Evolutionary conservation across 1,140 invertebrate species (phyloP), one percentile per base, ranked within the genome.

Genomic region (Neomicropteryx cornuta): DNA sequence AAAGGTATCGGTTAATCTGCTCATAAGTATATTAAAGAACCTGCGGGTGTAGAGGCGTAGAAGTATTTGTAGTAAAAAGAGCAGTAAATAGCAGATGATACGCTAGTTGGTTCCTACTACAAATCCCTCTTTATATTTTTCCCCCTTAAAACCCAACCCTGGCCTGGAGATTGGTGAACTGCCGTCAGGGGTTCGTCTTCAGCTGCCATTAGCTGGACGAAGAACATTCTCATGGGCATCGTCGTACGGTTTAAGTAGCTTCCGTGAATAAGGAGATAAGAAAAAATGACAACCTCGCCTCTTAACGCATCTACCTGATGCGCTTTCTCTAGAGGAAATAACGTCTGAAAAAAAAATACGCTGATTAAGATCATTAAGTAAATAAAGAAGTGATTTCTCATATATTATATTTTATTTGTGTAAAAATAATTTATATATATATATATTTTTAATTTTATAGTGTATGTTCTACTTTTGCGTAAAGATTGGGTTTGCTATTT

Each of bases 201-300:
- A 0, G 71, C 74, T 2, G 62, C 57, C 35, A 57, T 56, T 8
- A 74, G 47, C 58, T 77, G 75, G 2, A 71, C 51, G 2, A 79
- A 59, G 41, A 76, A 68, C 75, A 79, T 78, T 0, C 74, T 53
- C 3, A 75, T 58, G 0, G 60, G 49, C 16, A 58, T 48, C 3
- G 45, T 49, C 2, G 73, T 74, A 3, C 53, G 43, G 50, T 79
- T 77, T 11, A 68, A 43, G 13, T 75, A 74, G 27, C 73, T 76
- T 6, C 75, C 75, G 50, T 79, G 75, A 11, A 79, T 48, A 13
- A 74, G 48, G 2, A 78, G 55, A 48, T 78, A 78, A 0, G 73
- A 76, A 48, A 78, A 78, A 18, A 77, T 58, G 4, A 76, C 56
- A 3, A 78, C 53, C 22, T 77, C 71, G 1, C 72, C 73, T 16